phyloP scores from a whole-genome alignment of 2,888 invertebrate genomes.

The Microctonus aethiopoides region DNA sequence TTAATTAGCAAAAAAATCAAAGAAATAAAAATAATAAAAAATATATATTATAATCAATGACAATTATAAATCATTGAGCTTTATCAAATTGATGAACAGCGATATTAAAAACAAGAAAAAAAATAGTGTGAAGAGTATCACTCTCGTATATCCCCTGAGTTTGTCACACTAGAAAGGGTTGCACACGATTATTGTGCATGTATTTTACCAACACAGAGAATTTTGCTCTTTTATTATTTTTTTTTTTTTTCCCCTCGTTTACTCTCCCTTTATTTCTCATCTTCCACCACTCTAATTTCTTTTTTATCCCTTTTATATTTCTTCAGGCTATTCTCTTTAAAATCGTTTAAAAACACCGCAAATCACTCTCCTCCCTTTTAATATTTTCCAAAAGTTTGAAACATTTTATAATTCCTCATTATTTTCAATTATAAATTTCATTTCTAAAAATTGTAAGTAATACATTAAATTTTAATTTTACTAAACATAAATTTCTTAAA shows the following conservation, averaged over 20 bases:
- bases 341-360: constrained; percentile 11
- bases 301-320: neutral
- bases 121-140: constrained; percentile 22
- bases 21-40: neutral
- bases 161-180: constrained; percentile 36
- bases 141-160: constrained; percentile 28
- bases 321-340: constrained; percentile 7
- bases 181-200: constrained; percentile 38
- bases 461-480: too few species aligned
- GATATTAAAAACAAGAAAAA: constrained; percentile 26
- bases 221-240: constrained; percentile 27
- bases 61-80: neutral
- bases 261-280: constrained; percentile 16
- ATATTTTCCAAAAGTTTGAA: too few species aligned
- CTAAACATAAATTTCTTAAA: too few species aligned
- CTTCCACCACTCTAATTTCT: neutral
- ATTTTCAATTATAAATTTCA: too few species aligned
- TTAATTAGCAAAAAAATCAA: neutral
- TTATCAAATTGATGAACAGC: constrained; percentile 26
- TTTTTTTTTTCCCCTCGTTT: constrained; percentile 6
- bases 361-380: constrained; percentile 11
- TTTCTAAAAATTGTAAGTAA: too few species aligned
- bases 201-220: constrained; percentile 41
- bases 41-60: neutral
- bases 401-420: too few species aligned